phyloP scores from a whole-genome alignment of 2,888 invertebrate species.

The Acanthosepion pharaonis region DNA sequence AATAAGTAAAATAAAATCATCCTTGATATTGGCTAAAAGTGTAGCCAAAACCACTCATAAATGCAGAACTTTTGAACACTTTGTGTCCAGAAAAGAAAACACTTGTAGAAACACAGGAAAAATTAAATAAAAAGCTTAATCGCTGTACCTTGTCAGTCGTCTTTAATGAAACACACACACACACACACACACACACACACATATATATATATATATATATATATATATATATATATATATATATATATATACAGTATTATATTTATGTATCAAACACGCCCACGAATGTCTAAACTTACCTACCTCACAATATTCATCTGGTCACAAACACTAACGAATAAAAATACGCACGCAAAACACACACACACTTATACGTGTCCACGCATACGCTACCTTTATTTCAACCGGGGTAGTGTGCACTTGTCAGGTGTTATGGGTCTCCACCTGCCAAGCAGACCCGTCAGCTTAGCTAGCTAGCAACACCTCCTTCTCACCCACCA shows the following conservation, averaged over 20 bases:
- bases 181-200: neutral
- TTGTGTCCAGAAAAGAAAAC: no score
- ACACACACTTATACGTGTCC: neutral
- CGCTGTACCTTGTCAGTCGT: no score
- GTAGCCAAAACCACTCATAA: no score
- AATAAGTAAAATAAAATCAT: no score
- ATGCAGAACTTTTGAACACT: no score
- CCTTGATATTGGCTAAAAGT: no score
- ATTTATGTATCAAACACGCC: neutral
- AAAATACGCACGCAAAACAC: neutral
- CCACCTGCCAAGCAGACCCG: conserved; percentile 33
- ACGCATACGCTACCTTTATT: neutral
- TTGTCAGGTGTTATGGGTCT: conserved; percentile 33
- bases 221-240: conserved; percentile 8
- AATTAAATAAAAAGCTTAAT: no score
- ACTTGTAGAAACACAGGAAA: no score
- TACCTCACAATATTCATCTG: neutral
- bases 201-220: no score
- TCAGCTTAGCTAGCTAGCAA: conserved; percentile 2
- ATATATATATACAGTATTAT: neutral
- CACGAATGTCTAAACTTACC: neutral
- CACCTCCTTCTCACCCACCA: neutral
- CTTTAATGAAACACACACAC: no score
- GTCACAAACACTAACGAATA: neutral
- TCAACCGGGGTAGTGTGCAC: conserved; percentile 6